These are phyloP conservation scores for Pheosia gnoma DNA, from an alignment of 2,888 invertebrate species.

Conservation along the genomic window DNA sequence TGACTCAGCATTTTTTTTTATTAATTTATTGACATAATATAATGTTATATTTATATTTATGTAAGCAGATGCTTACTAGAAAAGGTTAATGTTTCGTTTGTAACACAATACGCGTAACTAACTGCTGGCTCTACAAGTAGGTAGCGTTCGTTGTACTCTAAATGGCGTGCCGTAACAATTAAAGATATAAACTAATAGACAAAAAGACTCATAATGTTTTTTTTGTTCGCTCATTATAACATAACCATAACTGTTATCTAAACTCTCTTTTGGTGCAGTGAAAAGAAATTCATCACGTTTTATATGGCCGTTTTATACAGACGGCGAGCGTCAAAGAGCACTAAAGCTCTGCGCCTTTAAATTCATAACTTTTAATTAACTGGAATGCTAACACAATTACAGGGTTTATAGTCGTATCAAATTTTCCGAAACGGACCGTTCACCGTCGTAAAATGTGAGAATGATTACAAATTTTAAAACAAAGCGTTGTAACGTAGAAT, in stretches of 20 bases:
- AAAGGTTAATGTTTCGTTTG: conserved; percentile 26
- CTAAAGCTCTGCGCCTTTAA: conserved; percentile 74
- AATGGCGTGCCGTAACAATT: conserved; percentile 50
- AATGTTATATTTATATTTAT: conserved; percentile 49
- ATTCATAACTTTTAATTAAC: conserved; percentile 84
- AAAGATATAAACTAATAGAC: conserved; percentile 50
- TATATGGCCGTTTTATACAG: conserved; percentile 58
- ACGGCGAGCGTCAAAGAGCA: conserved; percentile 67
- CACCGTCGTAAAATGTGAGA: conserved; percentile 82
- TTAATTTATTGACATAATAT: conserved; percentile 59
- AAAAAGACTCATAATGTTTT: conserved; percentile 50
- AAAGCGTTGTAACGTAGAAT: conserved; percentile 79
- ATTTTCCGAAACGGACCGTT: conserved; percentile 82
- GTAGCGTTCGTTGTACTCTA: conserved; percentile 45
- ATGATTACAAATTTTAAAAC: conserved; percentile 84
- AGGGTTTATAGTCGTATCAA: conserved; percentile 82
- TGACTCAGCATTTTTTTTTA: conserved; percentile 57
- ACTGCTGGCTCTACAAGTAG: conserved; percentile 29
- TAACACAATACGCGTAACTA: conserved; percentile 31
- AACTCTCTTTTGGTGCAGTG: conserved; percentile 56
- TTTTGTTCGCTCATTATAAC: conserved; percentile 59
- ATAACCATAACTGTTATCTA: conserved; percentile 56
- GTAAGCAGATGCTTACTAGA: conserved; percentile 46
- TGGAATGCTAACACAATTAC: conserved; percentile 81
- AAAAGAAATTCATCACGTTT: conserved; percentile 68